Evolutionary conservation across 2,888 invertebrate species (phyloP), one percentile per base, ranked within the genome.

Genomic region (Onthophagus sagittarius): DNA sequence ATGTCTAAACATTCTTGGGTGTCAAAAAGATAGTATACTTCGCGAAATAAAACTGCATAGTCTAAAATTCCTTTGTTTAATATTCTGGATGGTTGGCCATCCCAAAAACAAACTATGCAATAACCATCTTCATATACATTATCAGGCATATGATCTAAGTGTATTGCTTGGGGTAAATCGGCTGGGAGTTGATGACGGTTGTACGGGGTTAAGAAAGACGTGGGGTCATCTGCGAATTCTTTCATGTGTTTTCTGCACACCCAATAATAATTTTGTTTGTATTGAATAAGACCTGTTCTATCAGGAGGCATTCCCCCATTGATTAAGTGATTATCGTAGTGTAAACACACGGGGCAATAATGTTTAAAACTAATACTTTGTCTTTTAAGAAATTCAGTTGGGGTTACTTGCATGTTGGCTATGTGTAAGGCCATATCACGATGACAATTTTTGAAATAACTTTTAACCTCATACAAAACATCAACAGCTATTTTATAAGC

Each of bases 101-200:
- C 86, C 69, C 87, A 87, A 78, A 90, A 91, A 32, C 89, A 89
- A 0, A 91, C 89, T 31, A 90, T 85, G 80, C 92, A 92, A 74
- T 87, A 82, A 0, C 91, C 91, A 74, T 87, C 83, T 81, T 88
- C 87, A 76, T 87, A 87, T 39, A 89, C 81, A 71, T 82, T 77
- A n/a, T 63, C 23, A 1, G 73, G 73, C 53, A 63, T 73, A 75
- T 75, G 9, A 76, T 32, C 75, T 11, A 80, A 77, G n/a, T 77
- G 64, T 0, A 84, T 53, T 7, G 79, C 74, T 65, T 79, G 83
- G 0, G 92, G 90, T 31, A 89, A 81, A 80, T 88, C 78, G 7
- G 77, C 83, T 0, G 91, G 90, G 33, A 89, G 81, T 0, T 75
- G 39, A 75, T 76, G 75, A 0, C 76, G 77, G 63, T 83, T 83